Evolutionary conservation across 2,888 invertebrate species (phyloP).

Genomic region (Eulithis prunata): DNA sequence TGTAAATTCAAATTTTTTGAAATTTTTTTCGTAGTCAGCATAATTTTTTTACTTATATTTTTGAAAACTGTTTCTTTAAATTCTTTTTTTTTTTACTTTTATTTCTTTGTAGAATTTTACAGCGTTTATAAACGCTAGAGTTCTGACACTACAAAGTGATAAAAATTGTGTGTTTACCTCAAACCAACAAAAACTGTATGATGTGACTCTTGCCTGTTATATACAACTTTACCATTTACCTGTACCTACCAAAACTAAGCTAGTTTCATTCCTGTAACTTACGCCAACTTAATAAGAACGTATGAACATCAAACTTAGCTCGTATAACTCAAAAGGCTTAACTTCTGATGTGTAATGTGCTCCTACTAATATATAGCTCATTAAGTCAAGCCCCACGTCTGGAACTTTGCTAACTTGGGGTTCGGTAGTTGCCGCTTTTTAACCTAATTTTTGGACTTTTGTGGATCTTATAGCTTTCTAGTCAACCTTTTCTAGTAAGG

Average conservation of each 20-base stretch:
- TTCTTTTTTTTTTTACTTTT: too few species aligned
- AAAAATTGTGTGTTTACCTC: too few species aligned
- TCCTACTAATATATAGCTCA: slow-evolving; percentile 43
- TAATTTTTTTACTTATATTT: too few species aligned
- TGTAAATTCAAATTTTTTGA: too few species aligned
- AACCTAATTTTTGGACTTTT: slow-evolving; percentile 20
- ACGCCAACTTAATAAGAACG: slow-evolving; percentile 35
- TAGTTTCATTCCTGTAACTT: slow-evolving; percentile 15
- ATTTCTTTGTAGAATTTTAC: too few species aligned
- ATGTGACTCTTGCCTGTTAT: too few species aligned
- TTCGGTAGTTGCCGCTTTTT: slow-evolving; percentile 30
- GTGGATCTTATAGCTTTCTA: not conserved
- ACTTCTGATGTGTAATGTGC: slow-evolving; percentile 58
- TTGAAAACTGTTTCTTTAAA: too few species aligned
- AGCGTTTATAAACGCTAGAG: too few species aligned
- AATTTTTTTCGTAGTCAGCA: too few species aligned
- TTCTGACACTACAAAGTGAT: too few species aligned
- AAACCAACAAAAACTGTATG: too few species aligned
- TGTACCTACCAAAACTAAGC: not conserved
- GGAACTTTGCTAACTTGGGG: slow-evolving; percentile 36
- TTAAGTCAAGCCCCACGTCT: slow-evolving; percentile 37
- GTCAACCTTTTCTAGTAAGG: not conserved
- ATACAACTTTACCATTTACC: too few species aligned
- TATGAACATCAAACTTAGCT: slow-evolving; percentile 64
- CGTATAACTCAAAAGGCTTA: slow-evolving; percentile 65